Evolutionary conservation across 1,140 invertebrate species (phyloP), one percentile per base, ranked within the genome.

Genomic region (Cylas formicarius): DNA sequence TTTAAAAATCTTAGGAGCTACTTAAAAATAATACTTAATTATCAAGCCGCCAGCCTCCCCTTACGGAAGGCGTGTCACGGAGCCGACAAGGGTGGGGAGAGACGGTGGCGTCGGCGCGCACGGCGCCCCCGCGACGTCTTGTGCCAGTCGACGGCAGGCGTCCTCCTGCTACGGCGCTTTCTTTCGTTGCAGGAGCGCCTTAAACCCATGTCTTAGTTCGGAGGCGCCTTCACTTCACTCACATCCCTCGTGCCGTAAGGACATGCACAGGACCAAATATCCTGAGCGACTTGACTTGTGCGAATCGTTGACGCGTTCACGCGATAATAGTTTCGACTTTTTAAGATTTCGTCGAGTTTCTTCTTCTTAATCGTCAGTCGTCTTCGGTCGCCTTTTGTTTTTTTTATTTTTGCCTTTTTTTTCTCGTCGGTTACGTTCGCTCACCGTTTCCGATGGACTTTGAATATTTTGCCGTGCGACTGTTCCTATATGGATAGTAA

Each of bases 21-120:
- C 62, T 66, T 64, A 62, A 64, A 64, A 64, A 64, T 61, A 57
- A 55, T 48, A 56, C 63, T 63, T 64, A 61, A 63, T 63, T 62
- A 60, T 37, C 50, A 26, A 22, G 32, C 27, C 11, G 8, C 21
- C 18, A 14, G 48, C 51, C 48, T 56, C 57, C 54, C 52, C 55
- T 54, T 36, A 14, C 40, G 26, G 60, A 57, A 53, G 62, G 61
- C 62, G 61, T 62, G 60, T 52, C 58, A 42, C 47, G 24, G 51
- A 24, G 28, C 37, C 52, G 46, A 33, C 41, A 44, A 50, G 35
- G 56, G 43, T 39, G 52, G 52, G 42, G 44, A 40, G 46, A 48
- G 50, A 48, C 29, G 46, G 22, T 31, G 28, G 41, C 45, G 60
- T 48, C 57, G 58, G 60, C 61, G 60, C 61, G 53, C 55, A 50